These are phyloP conservation scores for Deladenus siricidicola DNA, from an alignment of 2,888 invertebrate genomes.

Conservation along the genomic window DNA sequence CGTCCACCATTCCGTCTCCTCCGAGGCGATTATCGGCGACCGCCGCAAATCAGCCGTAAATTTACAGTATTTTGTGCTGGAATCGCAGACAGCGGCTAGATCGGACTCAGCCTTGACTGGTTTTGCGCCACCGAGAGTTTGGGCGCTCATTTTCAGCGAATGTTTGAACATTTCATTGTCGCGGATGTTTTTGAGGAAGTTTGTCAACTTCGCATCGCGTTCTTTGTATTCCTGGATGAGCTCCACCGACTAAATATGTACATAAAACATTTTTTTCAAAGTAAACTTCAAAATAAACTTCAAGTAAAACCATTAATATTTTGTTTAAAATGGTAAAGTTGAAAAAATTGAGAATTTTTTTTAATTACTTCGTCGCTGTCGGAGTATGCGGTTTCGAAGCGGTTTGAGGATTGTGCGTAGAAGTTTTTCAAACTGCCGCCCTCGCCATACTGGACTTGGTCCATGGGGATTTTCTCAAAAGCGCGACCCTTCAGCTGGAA, in stretches of 20 bases:
- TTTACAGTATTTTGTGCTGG: constrained; percentile 22
- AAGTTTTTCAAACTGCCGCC: constrained; percentile 12
- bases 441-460: no score
- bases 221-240: not conserved
- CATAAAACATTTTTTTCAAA: no score
- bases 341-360: no score
- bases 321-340: no score
- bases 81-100: constrained; percentile 23
- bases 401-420: constrained; percentile 4
- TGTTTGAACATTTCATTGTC: constrained; percentile 3
- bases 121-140: constrained; percentile 15
- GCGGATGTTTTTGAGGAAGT: not conserved
- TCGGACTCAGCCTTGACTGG: constrained; percentile 13
- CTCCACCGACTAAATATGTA: not conserved
- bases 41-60: constrained; percentile 13
- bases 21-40: not conserved
- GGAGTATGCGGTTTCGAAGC: not conserved
- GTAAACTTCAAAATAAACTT: constrained; percentile 3
- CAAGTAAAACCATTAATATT: no score
- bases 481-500: constrained; percentile 7
- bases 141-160: constrained; percentile 2
- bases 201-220: constrained; percentile 1
- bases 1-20: constrained; percentile 34
- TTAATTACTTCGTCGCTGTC: no score
- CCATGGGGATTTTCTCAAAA: constrained; percentile 14